phyloP scores from a whole-genome alignment of 2,888 invertebrate species.

The Blomia tropicalis region DNA sequence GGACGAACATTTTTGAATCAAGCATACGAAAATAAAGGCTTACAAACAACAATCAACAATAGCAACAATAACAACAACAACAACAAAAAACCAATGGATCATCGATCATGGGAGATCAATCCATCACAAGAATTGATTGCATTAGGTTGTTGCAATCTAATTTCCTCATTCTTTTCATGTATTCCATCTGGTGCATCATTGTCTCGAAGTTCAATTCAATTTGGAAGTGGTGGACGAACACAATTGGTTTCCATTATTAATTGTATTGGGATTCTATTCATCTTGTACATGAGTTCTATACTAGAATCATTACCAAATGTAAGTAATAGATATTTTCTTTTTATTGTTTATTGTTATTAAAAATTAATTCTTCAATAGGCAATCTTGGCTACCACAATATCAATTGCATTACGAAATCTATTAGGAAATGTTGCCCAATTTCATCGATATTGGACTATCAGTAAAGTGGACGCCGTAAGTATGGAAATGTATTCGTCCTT shows the following conservation, averaged over 20 bases:
- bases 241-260: conserved; percentile 66
- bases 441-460: conserved; percentile 54
- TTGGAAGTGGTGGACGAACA: conserved; percentile 67
- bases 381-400: conserved; percentile 61
- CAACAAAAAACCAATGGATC: conserved; percentile 11
- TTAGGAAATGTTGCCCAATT: conserved; percentile 54
- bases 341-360: conserved; percentile 44
- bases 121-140: conserved; percentile 46
- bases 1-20: conserved; percentile 54
- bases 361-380: neutral
- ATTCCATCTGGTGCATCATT: conserved; percentile 40
- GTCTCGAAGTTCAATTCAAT: conserved; percentile 51
- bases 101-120: conserved; percentile 40
- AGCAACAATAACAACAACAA: neutral
- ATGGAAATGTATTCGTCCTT: neutral
- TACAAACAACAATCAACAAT: too few species aligned
- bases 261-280: conserved; percentile 52
- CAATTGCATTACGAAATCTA: conserved; percentile 62
- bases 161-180: conserved; percentile 39
- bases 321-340: conserved; percentile 31
- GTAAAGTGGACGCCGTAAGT: conserved; percentile 51
- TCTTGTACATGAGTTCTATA: conserved; percentile 71
- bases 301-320: conserved; percentile 66
- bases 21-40: conserved; percentile 42
- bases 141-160: conserved; percentile 34